Conservation (phyloP, 2,797 vertebrate genomes). For the Zalophus californianus region DNA sequence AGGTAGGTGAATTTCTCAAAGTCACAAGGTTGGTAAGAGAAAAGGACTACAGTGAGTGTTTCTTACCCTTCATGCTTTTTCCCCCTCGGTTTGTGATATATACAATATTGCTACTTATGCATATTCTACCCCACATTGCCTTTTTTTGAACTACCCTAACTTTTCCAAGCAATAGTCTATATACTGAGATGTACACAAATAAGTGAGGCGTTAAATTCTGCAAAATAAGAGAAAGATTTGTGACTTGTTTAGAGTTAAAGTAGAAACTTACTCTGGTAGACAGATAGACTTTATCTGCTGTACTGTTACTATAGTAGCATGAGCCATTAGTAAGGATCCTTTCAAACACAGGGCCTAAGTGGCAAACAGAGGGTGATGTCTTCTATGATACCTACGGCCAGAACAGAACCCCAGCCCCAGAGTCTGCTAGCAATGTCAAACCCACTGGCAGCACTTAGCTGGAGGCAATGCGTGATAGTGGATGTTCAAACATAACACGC, state of each 20-base stretch:
- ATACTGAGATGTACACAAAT: neutral
- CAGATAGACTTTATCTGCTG: neutral
- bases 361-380: neutral
- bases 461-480: neutral
- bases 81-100: neutral
- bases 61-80: neutral
- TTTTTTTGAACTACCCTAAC: neutral
- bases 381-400: neutral
- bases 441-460: neutral
- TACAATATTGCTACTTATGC: neutral
- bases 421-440: neutral
- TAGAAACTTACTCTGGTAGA: neutral
- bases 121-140: neutral
- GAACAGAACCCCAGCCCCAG: neutral
- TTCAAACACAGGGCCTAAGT: neutral
- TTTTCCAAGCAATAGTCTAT: neutral
- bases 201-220: neutral
- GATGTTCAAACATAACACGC: neutral
- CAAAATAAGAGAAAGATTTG: neutral
- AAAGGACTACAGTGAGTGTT: neutral
- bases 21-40: neutral
- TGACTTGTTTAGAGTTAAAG: neutral
- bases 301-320: neutral
- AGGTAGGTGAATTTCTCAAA: neutral
- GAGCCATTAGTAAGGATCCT: neutral